Conservation (phyloP, 1,140 invertebrate genomes). For the Pseudomyrmex sp. region DNA sequence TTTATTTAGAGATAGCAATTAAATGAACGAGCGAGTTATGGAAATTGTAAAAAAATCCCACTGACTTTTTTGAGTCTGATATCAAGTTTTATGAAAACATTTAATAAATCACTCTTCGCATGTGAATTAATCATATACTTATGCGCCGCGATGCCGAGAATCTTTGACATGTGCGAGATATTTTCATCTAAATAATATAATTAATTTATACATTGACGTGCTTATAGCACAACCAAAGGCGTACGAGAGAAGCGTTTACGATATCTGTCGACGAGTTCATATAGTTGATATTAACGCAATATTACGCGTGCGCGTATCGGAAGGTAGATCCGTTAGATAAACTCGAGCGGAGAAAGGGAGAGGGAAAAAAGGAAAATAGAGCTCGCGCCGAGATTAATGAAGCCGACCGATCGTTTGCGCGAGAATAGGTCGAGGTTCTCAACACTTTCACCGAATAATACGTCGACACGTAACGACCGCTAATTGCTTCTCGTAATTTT, state of each 20-base stretch:
- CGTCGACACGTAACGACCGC: slow-evolving; percentile 62
- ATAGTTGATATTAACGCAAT: slow-evolving; percentile 13
- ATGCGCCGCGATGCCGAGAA: background rate
- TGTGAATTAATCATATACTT: slow-evolving; percentile 12
- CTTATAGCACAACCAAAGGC: background rate
- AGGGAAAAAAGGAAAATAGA: slow-evolving; percentile 39
- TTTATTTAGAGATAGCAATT: too few relatives aligned
- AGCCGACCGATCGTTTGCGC: slow-evolving; percentile 17
- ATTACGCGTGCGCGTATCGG: slow-evolving; percentile 58
- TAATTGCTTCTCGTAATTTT: slow-evolving; percentile 68
- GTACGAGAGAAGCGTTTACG: slow-evolving; percentile 51
- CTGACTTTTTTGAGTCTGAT: too few relatives aligned
- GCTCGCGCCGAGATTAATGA: slow-evolving; percentile 44
- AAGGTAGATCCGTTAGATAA: slow-evolving; percentile 61
- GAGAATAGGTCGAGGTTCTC: slow-evolving; percentile 64
- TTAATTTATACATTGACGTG: slow-evolving; percentile 32
- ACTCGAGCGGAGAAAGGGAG: slow-evolving; percentile 5
- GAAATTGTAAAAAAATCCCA: too few relatives aligned
- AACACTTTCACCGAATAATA: slow-evolving; percentile 76
- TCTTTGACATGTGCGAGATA: slow-evolving; percentile 36
- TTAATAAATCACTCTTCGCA: background rate
- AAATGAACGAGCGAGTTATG: too few relatives aligned
- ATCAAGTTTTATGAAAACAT: too few relatives aligned
- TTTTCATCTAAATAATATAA: slow-evolving; percentile 39
- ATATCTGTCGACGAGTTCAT: slow-evolving; percentile 42